These are phyloP conservation scores for Apaloderma vittatum DNA, from an alignment of 2,113 vertebrate genomes.

Conservation along the genomic window DNA sequence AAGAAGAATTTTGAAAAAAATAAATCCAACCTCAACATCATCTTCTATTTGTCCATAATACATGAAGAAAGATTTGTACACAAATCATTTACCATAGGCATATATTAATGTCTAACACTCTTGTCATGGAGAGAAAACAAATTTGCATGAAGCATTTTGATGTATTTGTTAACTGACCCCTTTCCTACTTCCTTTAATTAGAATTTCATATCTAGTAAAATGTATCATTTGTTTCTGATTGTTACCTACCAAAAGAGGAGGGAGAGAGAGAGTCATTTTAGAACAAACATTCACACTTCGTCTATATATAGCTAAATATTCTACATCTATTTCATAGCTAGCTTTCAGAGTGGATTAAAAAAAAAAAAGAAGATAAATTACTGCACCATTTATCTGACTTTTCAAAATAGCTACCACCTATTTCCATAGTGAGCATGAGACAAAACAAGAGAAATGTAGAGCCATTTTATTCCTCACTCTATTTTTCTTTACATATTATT, in stretches of 20 bases:
- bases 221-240: slow-evolving; percentile 46
- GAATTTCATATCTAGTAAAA: slow-evolving; percentile 37
- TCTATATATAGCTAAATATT: not conserved
- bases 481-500: not conserved
- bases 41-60: not conserved
- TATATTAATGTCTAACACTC: slow-evolving; percentile 11
- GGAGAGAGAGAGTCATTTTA: not conserved
- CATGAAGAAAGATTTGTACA: not conserved
- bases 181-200: slow-evolving; percentile 62
- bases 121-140: not conserved
- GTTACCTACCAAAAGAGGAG: not conserved
- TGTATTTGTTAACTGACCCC: slow-evolving; percentile 25
- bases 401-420: not conserved
- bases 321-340: not conserved
- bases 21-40: not conserved
- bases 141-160: slow-evolving; percentile 1
- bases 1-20: not conserved
- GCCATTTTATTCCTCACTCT: not conserved
- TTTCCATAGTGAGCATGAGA: not conserved
- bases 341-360: not conserved
- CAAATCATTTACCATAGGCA: not conserved
- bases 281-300: not conserved
- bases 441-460: not conserved
- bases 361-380: not conserved
- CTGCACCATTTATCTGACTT: not conserved